Evolutionary conservation across 2,113 vertebrate species (phyloP).

Genomic region (Mormoops blainvillei): DNA sequence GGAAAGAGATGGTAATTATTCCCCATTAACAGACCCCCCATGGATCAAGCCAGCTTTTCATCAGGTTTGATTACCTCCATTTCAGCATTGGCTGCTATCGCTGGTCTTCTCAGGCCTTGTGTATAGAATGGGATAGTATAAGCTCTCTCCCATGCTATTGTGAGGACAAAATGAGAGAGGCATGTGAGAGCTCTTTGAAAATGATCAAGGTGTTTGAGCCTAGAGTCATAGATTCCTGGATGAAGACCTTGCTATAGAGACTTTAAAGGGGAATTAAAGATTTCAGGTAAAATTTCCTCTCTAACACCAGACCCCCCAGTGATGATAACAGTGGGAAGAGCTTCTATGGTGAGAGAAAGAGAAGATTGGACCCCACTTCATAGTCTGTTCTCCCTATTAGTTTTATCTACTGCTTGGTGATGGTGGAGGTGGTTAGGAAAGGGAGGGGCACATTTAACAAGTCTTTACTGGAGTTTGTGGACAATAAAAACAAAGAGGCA

Average conservation of each 20-base stretch:
- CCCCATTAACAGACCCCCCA: background rate
- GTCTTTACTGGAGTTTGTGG: background rate
- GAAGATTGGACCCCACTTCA: background rate
- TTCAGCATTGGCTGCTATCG: background rate
- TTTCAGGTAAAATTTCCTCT: background rate
- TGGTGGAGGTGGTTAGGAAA: background rate
- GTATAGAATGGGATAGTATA: background rate
- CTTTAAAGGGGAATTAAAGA: background rate
- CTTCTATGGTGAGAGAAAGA: background rate
- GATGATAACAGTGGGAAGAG: background rate
- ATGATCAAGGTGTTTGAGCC: background rate
- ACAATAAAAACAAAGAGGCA: background rate
- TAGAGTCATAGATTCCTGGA: background rate
- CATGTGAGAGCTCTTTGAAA: background rate
- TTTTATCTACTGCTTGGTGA: background rate
- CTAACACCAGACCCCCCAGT: background rate
- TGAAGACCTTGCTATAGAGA: background rate
- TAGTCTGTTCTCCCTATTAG: background rate
- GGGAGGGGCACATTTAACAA: background rate
- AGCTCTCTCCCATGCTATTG: rapidly evolving
- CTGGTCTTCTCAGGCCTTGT: background rate
- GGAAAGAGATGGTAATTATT: background rate
- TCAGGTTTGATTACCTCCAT: background rate
- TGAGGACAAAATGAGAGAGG: background rate
- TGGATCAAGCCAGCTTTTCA: background rate